These are phyloP conservation scores for Ctenicera cuprea DNA, from an alignment of 2,888 invertebrate species.

Conservation along the genomic window DNA sequence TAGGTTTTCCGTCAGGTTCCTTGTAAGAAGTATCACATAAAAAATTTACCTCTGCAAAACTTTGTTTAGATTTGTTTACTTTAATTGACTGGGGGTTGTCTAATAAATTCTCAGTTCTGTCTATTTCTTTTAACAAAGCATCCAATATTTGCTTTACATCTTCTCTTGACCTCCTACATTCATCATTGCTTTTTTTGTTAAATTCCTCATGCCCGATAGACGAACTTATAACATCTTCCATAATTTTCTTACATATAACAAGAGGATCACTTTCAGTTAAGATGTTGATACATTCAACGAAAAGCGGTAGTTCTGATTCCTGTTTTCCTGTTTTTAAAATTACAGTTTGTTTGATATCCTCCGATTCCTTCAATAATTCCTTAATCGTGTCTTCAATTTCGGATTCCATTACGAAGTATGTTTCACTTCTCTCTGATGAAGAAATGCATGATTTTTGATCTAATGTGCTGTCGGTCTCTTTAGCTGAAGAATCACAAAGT, in stretches of 20 bases:
- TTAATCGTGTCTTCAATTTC: constrained; percentile 41
- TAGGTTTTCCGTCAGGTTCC: neutral
- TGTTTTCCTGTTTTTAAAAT: constrained; percentile 37
- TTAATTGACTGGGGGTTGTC: neutral
- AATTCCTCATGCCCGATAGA: neutral
- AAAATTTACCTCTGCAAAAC: neutral
- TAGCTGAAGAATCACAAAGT: neutral
- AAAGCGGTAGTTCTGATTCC: constrained; percentile 42
- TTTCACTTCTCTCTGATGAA: constrained; percentile 14
- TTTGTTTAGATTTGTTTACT: neutral
- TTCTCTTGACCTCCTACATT: neutral
- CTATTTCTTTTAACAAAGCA: neutral
- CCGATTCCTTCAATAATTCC: constrained; percentile 39
- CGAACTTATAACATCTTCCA: neutral
- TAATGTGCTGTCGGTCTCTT: neutral
- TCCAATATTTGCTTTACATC: constrained; percentile 5
- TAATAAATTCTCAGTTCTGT: neutral
- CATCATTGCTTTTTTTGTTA: neutral
- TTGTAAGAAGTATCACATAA: neutral
- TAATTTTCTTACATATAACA: neutral
- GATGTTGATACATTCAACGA: constrained; percentile 16
- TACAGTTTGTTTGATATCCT: constrained; percentile 41
- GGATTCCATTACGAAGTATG: constrained; percentile 39
- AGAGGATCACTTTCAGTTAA: neutral
- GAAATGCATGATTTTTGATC: neutral